These are phyloP conservation scores for Phylloscopus trochiloides DNA, from an alignment of 2,113 vertebrate species.

Conservation along the genomic window DNA sequence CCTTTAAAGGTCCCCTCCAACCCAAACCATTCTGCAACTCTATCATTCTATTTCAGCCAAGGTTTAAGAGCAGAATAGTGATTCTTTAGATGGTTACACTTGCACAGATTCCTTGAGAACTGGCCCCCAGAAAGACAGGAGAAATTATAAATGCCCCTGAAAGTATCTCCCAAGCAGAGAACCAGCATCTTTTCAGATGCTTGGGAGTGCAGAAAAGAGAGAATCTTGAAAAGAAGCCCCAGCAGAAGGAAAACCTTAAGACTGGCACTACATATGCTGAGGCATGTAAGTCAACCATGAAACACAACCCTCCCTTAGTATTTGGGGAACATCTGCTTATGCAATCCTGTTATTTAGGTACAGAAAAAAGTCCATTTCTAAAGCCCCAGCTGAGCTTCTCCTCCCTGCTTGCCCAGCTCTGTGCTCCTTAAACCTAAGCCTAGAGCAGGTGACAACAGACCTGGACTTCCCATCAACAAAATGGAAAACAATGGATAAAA, in stretches of 20 bases:
- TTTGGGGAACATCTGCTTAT: neutral
- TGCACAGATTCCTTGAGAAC: neutral
- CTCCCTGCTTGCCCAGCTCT: neutral
- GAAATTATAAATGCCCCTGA: neutral
- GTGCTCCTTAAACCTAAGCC: neutral
- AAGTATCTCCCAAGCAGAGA: neutral
- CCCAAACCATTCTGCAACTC: neutral
- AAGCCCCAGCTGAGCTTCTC: neutral
- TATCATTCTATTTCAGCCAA: neutral
- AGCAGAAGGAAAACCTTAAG: neutral
- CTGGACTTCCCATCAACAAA: neutral
- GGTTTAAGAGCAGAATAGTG: neutral
- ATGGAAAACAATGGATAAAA: neutral
- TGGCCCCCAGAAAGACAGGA: accelerated
- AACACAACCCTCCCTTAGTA: neutral
- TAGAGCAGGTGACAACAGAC: neutral
- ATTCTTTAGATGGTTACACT: neutral
- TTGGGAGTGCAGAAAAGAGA: neutral
- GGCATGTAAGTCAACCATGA: neutral
- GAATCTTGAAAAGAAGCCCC: neutral
- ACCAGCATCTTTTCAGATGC: neutral
- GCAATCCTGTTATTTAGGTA: neutral
- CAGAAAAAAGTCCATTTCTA: neutral
- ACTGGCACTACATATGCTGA: neutral
- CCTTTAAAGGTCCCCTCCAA: neutral